Base-by-base conservation (phyloP, 2,888 invertebrate genomes). In the Ichneumoninae sp. region DNA sequence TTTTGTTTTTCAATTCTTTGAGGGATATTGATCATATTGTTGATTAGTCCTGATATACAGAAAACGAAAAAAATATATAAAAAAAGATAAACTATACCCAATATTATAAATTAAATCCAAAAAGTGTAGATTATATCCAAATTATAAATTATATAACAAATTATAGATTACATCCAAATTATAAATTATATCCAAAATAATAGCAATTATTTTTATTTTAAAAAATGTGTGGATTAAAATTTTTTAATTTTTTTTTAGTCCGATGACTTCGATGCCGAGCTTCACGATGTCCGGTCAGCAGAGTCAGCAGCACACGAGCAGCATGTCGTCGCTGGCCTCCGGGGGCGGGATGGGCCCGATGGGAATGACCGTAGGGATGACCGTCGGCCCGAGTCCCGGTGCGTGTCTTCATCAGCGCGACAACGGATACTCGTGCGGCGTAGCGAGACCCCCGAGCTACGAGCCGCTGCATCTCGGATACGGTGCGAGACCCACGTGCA, bases 401-500 rank as follows among this genome's bases (percentile, higher is more conserved):
- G 95, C 95, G 16, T 95, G 95, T 89, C 94, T 95, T 22, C 95
- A 95, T 88, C 95, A 95, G 89, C 94, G 95, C 54, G 95, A 95
- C 90, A 95, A 95, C 89, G 94, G 95, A n/a, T 95, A 95, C 88
- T 93, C 93, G 57, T 94, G 94, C 87, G 95, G 95, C 72, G 95
- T 95, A 90, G 94, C 94, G 40, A 93, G 95, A 79, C 94, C 95
- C 16, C 94, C 95, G 2, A 93, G 93, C 62, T 95, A 95, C 91
- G 95, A 95, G 87, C 93, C 95, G n/a, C 94, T 95, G 33, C 93
- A 93, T 87, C 90, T 94, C 40, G 95, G 95, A 26, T 95, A 94
- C 89, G 95, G 95, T 1, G 93, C 95, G 4, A 94, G 96, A 76
- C 95, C 96, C 60, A 95, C 95, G 91, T 96, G 93, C 95, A 97